Base-by-base conservation (phyloP, 1,140 invertebrate genomes). In the Drosophila novamexicana region DNA sequence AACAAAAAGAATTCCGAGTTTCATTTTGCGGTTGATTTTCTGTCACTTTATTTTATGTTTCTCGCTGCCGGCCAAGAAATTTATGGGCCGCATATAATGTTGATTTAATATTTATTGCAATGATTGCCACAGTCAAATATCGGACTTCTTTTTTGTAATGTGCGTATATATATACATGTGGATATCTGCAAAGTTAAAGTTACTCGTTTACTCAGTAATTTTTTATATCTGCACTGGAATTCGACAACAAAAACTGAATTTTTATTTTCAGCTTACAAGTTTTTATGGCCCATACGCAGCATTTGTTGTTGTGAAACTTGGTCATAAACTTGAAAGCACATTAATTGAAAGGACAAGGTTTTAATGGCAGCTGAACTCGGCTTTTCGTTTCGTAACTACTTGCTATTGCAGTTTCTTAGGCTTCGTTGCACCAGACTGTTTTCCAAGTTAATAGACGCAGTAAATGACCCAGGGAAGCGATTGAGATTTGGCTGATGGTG, bases 21-120 rank as follows among this genome's bases (percentile, higher is more conserved):
- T 61, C 62, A 65, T 67, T 56, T 59, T 71, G 74, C 42, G 65
- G 79, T 81, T 76, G 76, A 79, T 79, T 82, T 79, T 58, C 42
- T 75, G 79, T 79, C 62, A 54, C 44, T 71, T 73, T 36, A 16
- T 66, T 74, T 70, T 39, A 39, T 73, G 47, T 50, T 76, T 42
- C 45, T 49, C 45, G 54, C 34, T 39, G 52, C 62, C 64, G 40
- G 67, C 16, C 8, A 67, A 22, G 34, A 73, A 88, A 88, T 88
- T 86, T 86, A 86, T 83, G 79, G 49, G 49, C 75, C 79, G 79
- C 62, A 66, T 69, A 77, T 83, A 86, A 88, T 79, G 79, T 82
- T 82, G 65, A 79, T 86, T 86, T 88, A 88, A 86, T 88, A 86
- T 86, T 86, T 88, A 86, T 88, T 67, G 67, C 79, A 61, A 68